phyloP scores from a whole-genome alignment of 2,888 invertebrate genomes.

The Aelia acuminata region DNA sequence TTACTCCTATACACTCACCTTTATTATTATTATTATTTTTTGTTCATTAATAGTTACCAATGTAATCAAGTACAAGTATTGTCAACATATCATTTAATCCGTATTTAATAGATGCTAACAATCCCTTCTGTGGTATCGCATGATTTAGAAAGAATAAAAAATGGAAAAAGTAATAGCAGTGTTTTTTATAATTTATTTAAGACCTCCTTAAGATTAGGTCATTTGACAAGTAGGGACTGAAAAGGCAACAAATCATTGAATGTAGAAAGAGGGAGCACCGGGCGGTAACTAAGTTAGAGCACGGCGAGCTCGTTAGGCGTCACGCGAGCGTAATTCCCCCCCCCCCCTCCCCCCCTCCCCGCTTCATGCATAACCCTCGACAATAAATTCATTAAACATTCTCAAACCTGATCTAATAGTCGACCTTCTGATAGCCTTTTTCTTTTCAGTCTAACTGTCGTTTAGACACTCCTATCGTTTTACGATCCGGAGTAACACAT shows the following conservation, averaged over 20 bases:
- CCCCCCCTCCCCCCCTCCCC: no score
- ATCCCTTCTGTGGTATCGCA: neutral
- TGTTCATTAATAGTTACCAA: no score
- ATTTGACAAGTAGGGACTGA: conserved; percentile 46
- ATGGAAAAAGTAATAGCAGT: neutral
- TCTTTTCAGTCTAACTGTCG: neutral
- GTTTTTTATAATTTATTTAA: conserved; percentile 45
- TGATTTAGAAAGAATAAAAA: neutral
- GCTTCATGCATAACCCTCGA: neutral
- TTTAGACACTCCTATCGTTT: neutral
- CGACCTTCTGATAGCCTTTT: neutral
- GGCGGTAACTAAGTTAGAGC: conserved; percentile 40
- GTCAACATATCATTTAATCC: neutral
- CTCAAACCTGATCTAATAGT: conserved; percentile 57
- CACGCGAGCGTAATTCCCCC: conserved; percentile 19
- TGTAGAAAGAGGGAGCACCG: neutral
- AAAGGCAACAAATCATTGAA: conserved; percentile 48
- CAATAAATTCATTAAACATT: conserved; percentile 40
- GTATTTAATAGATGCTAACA: neutral
- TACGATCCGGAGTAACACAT: neutral
- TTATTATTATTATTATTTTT: no score
- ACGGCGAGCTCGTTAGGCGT: conserved; percentile 49
- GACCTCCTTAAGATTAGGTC: conserved; percentile 18
- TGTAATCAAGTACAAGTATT: neutral
- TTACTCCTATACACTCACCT: no score